phyloP scores from a whole-genome alignment of 1,140 invertebrate species.

The Brachionus manjavacas region DNA sequence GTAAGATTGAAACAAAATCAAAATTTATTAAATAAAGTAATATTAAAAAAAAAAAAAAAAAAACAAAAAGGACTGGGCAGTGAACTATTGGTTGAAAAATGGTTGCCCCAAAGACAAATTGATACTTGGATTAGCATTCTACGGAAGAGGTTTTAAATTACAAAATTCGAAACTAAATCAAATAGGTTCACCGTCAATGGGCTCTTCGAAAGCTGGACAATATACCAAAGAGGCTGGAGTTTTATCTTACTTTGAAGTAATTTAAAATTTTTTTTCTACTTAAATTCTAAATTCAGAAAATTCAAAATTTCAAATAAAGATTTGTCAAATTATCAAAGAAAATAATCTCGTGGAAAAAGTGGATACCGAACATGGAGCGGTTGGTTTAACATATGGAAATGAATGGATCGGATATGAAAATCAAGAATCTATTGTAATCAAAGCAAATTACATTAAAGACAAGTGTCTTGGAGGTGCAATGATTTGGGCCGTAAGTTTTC shows the following conservation, averaged over 20 bases:
- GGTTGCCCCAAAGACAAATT: constrained; percentile 76
- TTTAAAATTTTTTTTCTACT: neutral
- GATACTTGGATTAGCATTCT: constrained; percentile 77
- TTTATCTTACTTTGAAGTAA: constrained; percentile 77
- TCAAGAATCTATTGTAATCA: constrained; percentile 48
- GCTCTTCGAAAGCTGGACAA: constrained; percentile 69
- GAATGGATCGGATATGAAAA: constrained; percentile 93
- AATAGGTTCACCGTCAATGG: constrained; percentile 79
- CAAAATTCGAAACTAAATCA: constrained; percentile 69
- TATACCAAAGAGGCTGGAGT: constrained; percentile 80
- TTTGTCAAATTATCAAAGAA: constrained; percentile 45
- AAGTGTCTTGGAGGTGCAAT: constrained; percentile 23
- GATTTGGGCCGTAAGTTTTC: constrained; percentile 45
- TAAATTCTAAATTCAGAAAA: neutral
- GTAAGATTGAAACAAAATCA: constrained; percentile 32
- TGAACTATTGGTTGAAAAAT: constrained; percentile 65
- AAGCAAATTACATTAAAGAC: constrained; percentile 44
- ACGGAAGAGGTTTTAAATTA: constrained; percentile 77
- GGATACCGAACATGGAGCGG: constrained; percentile 67
- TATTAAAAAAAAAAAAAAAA: neutral
- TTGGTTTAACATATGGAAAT: constrained; percentile 70
- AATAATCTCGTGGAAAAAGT: constrained; percentile 51
- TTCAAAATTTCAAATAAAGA: constrained; percentile 68
- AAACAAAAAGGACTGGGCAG: constrained; percentile 42
- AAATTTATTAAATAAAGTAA: neutral